Conservation (phyloP, 1,140 invertebrate genomes). For the Frieseomelitta varia region DNA sequence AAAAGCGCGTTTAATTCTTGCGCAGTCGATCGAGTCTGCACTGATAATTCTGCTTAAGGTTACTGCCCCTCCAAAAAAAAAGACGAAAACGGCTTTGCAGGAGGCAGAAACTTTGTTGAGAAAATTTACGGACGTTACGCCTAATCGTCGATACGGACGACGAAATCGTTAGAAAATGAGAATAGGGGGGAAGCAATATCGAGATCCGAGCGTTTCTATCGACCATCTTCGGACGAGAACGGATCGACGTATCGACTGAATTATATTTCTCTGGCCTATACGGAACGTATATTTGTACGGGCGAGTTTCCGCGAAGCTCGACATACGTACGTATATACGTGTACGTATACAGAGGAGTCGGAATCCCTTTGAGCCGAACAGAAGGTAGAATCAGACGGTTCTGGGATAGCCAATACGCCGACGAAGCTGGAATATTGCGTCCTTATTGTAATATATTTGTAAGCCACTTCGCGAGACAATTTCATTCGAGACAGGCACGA, state of each 20-base stretch:
- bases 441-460: slow-evolving; percentile 71
- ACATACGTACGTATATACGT: neutral
- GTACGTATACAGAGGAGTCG: slow-evolving; percentile 31
- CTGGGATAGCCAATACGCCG: slow-evolving; percentile 56
- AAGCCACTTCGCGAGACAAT: slow-evolving; percentile 71
- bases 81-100: too few relatives aligned
- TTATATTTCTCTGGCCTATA: slow-evolving; percentile 21
- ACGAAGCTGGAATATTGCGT: slow-evolving; percentile 59
- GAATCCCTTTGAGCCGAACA: slow-evolving; percentile 62
- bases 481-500: slow-evolving; percentile 56
- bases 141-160: neutral
- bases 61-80: too few relatives aligned
- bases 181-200: slow-evolving; percentile 33
- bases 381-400: slow-evolving; percentile 52
- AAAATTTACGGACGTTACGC: neutral
- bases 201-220: neutral
- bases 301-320: neutral
- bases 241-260: slow-evolving; percentile 25
- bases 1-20: neutral
- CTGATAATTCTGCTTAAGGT: neutral
- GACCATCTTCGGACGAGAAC: neutral
- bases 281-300: neutral
- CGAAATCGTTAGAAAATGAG: neutral
- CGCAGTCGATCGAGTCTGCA: neutral
- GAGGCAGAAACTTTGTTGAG: neutral